Evolutionary conservation across 2,113 vertebrate genomes (phyloP).

Genomic region (Chlamydotis undulata): DNA sequence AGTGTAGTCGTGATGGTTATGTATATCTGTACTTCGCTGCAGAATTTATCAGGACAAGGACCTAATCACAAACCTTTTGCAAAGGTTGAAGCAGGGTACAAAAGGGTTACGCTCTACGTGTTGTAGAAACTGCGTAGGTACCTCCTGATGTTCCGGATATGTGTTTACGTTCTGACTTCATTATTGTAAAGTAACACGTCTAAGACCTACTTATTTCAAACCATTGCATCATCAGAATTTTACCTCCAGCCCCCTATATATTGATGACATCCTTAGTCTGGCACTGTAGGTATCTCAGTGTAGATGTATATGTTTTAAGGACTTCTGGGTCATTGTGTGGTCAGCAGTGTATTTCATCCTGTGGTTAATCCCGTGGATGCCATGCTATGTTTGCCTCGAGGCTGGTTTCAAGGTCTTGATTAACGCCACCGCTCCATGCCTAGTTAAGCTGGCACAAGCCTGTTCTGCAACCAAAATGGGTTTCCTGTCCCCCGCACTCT

Average conservation of each 20-base stretch:
- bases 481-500: conserved; percentile 50
- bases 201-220: background rate
- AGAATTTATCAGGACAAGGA: background rate
- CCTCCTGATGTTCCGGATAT: background rate
- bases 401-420: conserved; percentile 54
- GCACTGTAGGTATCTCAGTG: background rate
- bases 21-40: background rate
- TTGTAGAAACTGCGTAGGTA: background rate
- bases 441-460: conserved; percentile 67
- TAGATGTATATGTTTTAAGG: background rate
- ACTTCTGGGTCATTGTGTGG: background rate
- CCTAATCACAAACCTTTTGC: background rate
- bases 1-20: background rate
- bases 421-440: conserved; percentile 53
- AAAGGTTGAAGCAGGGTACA: background rate
- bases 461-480: conserved; percentile 39
- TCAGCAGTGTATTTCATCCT: background rate
- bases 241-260: background rate
- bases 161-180: background rate
- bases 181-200: background rate
- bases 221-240: background rate
- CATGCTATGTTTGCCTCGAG: conserved; percentile 18
- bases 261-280: background rate
- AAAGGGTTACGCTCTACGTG: background rate
- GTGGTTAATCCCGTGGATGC: background rate